phyloP scores from a whole-genome alignment of 2,888 invertebrate genomes.

The Sialis lutaria region DNA sequence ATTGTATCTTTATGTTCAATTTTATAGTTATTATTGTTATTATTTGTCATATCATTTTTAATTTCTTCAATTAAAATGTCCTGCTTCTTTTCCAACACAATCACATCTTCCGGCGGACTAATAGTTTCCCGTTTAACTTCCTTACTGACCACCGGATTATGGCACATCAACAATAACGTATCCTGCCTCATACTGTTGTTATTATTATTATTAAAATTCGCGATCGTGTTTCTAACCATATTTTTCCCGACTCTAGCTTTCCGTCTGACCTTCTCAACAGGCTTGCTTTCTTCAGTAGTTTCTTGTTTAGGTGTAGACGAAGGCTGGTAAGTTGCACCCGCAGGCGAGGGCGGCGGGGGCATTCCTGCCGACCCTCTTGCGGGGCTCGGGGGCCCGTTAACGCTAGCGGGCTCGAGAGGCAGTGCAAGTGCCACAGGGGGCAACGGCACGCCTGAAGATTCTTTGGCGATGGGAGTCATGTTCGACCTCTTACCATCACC shows the following conservation, averaged over 20 bases:
- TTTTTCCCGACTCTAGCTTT: constrained; percentile 43
- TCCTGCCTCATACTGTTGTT: constrained; percentile 17
- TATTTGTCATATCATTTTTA: constrained; percentile 7
- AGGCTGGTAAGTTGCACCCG: constrained; percentile 27
- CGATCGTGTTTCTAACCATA: constrained; percentile 46
- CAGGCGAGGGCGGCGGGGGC: constrained; percentile 40
- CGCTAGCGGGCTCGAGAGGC: constrained; percentile 29
- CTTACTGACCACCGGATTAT: constrained; percentile 15
- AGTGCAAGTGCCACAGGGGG: constrained; percentile 30
- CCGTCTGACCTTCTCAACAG: constrained; percentile 21
- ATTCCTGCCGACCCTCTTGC: constrained; percentile 50
- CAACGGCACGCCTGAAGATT: constrained; percentile 21
- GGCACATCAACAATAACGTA: constrained; percentile 31
- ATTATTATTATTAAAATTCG: constrained; percentile 15
- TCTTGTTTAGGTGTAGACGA: constrained; percentile 11
- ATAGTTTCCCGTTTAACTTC: constrained; percentile 25
- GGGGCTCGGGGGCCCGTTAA: constrained; percentile 47
- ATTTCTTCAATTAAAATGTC: constrained; percentile 12
- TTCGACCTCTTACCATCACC: constrained; percentile 68
- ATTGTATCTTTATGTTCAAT: constrained; percentile 5
- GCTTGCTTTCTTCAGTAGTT: constrained; percentile 14
- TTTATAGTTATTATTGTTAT: constrained; percentile 1
- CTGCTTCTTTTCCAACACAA: constrained; percentile 14
- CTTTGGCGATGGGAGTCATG: constrained; percentile 23
- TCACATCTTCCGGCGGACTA: constrained; percentile 22